Evolutionary conservation across 2,888 invertebrate genomes (phyloP), one percentile per base, ranked within the genome.

Genomic region (Leucania comma): DNA sequence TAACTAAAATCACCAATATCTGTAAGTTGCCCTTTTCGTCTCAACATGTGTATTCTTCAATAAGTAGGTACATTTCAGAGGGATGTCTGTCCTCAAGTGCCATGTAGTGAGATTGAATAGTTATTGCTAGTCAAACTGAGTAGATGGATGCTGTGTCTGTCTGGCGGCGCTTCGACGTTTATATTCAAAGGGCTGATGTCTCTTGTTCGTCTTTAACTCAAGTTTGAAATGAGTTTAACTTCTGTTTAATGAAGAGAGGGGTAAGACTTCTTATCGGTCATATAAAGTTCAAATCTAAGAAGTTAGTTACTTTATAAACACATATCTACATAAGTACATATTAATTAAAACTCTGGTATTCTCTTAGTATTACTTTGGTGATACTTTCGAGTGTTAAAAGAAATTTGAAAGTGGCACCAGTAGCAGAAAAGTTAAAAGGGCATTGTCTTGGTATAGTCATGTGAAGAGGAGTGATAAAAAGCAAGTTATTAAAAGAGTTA

Each of bases 71-170:
- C 35, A 32, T 72, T 59, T 60, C 48, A 10, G 58, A 59, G 50
- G 26, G 20, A 24, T 32, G 29, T 61, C 53, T 77, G 57, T n/a
- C 10, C 9, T 38, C 42, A 50, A 60, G 54, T 61, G 62, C 68
- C 76, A 68, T 78, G 61, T 62, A 68, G 62, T 60, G 63, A 75
- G 73, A 79, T 77, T 77, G 74, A 64, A 78, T 68, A 81, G 68
- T 69, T 57, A 72, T 81, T 73, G 54, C 72, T 6, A 73, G 58
- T 48, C 73, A 68, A 65, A 53, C 32, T n/a, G 26, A 74, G 62
- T 54, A 12, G 38, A 77, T 61, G 20, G 46, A 3, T 75, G 42
- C 51, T 54, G 24, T 50, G 65, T 53, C 51, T 61, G 50, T 50
- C 38, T 53, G 3, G 17, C 20, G 8, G 10, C 20, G n/a, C 59